These are phyloP conservation scores for Aphelinus certus DNA, from an alignment of 1,140 invertebrate genomes.

Conservation along the genomic window DNA sequence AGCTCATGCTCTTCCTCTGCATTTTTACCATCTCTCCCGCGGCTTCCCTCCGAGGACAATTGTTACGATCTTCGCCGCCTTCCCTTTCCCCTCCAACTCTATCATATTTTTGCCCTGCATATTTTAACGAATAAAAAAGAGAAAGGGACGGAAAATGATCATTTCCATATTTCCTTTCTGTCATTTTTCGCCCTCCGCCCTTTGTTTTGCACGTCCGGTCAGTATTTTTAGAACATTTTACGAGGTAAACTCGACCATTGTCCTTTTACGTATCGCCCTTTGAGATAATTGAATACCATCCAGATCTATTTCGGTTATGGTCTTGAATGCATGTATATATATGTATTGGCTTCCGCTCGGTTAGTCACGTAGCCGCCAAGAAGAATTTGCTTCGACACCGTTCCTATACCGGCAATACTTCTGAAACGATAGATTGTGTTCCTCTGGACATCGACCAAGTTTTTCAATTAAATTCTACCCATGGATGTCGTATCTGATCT, in stretches of 20 bases:
- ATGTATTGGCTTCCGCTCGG: no score
- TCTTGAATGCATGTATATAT: no score
- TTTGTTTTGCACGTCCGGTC: no score
- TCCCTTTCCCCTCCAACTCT: not conserved
- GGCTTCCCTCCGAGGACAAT: not conserved
- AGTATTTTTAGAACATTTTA: no score
- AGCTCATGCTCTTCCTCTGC: not conserved
- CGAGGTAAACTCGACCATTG: no score
- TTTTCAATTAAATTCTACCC: slow-evolving; percentile 40
- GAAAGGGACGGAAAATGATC: not conserved
- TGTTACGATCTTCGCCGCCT: not conserved
- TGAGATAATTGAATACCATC: no score
- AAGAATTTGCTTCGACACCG: not conserved
- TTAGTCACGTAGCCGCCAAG: not conserved
- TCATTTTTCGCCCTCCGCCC: no score
- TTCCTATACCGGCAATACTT: not conserved
- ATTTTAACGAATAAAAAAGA: not conserved
- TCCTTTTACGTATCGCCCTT: no score
- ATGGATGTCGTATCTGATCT: not conserved
- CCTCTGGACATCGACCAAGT: slow-evolving; percentile 23
- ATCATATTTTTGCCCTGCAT: slow-evolving; percentile 8
- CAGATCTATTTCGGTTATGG: no score
- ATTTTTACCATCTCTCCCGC: not conserved
- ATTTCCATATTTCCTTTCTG: no score
- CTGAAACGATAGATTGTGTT: slow-evolving; percentile 1